Evolutionary conservation across 2,113 vertebrate genomes (phyloP).

Genomic region (Nyctibius bracteatus): DNA sequence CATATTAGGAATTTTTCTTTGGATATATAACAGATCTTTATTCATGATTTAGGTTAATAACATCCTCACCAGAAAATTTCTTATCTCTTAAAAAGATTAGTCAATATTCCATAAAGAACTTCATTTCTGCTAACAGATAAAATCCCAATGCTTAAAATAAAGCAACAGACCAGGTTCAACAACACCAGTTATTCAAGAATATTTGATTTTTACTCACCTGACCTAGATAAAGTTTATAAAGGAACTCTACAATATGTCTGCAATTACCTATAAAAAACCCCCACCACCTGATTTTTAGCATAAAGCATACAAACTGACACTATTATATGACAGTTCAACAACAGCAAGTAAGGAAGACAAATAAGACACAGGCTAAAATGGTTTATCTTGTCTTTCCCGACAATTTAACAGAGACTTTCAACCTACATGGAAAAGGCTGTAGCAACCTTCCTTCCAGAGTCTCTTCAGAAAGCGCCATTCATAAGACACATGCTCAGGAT

Average conservation of each 20-base stretch:
- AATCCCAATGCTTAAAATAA: background rate
- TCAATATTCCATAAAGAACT: slow-evolving; percentile 46
- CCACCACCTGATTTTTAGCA: too few relatives aligned
- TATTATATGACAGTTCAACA: slow-evolving; percentile 21
- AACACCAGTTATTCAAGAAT: background rate
- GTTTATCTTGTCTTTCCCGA: slow-evolving; percentile 14
- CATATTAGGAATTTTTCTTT: background rate
- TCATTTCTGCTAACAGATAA: slow-evolving; percentile 39
- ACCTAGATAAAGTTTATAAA: slow-evolving; percentile 4
- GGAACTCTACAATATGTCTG: background rate
- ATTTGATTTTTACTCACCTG: slow-evolving; percentile 57
- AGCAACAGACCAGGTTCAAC: background rate
- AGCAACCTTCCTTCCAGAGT: background rate
- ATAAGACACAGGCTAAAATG: background rate
- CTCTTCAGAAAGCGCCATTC: background rate
- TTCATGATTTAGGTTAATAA: background rate
- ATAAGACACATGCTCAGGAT: background rate
- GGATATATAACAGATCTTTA: background rate
- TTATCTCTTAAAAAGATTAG: background rate
- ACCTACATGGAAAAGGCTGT: background rate
- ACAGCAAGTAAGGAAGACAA: background rate
- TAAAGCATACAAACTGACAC: background rate
- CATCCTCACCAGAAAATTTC: background rate
- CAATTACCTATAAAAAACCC: slow-evolving; percentile 9
- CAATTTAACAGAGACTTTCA: background rate